These are phyloP conservation scores for Centrocercus urophasianus DNA, from an alignment of 2,113 vertebrate genomes.

Conservation along the genomic window DNA sequence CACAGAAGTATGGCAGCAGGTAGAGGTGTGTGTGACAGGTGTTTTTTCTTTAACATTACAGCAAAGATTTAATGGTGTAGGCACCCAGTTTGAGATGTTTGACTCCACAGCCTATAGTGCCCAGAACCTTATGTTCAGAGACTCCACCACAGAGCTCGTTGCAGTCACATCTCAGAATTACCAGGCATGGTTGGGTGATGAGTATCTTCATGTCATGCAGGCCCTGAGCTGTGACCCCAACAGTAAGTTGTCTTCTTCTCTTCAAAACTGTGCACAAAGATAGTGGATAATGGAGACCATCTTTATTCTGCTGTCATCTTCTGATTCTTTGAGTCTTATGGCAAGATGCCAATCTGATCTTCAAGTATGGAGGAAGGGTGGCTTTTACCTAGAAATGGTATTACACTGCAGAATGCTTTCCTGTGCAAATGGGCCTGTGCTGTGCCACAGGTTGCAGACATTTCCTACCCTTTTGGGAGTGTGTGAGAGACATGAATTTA, in stretches of 20 bases:
- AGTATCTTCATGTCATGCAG: constrained; percentile 81
- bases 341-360: background rate
- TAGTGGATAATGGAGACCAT: background rate
- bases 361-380: background rate
- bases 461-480: background rate
- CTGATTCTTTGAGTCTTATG: background rate
- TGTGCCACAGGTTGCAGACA: background rate
- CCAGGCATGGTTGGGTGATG: constrained; percentile 85
- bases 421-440: background rate
- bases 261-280: background rate
- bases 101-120: constrained; percentile 77
- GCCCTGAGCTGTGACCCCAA: constrained; percentile 85
- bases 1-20: background rate
- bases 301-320: background rate
- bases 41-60: constrained; percentile 41
- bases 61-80: constrained; percentile 73
- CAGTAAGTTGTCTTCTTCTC: constrained; percentile 72
- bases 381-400: background rate
- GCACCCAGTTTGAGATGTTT: constrained; percentile 87
- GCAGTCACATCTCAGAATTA: constrained; percentile 78
- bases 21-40: background rate
- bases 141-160: constrained; percentile 80
- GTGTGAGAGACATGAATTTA: background rate
- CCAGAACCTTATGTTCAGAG: constrained; percentile 87
- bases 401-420: background rate